These are phyloP conservation scores for Mesoligia furuncula DNA, from an alignment of 2,888 invertebrate species.

Conservation along the genomic window DNA sequence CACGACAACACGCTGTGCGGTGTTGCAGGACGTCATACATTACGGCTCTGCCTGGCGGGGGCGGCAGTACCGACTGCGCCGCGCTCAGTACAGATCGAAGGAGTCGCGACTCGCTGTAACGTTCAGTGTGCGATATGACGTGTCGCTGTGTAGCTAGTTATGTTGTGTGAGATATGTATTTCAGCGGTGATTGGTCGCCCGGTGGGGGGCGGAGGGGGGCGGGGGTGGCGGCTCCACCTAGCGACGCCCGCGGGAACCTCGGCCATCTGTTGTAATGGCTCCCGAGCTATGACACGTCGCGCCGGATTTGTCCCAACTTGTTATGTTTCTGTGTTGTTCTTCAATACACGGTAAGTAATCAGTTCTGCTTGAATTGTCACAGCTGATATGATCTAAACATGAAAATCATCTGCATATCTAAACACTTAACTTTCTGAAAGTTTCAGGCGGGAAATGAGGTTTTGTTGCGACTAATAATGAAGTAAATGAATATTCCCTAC, in stretches of 20 bases:
- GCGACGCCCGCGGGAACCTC: constrained; percentile 50
- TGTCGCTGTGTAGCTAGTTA: constrained; percentile 55
- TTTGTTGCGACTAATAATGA: background rate
- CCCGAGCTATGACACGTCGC: constrained; percentile 56
- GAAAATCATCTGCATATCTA: background rate
- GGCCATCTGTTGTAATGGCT: constrained; percentile 57
- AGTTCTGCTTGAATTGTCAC: constrained; percentile 18
- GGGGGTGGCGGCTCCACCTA: constrained; percentile 59
- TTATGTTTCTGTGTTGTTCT: constrained; percentile 34
- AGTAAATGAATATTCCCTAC: background rate
- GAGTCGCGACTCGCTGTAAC: constrained; percentile 28
- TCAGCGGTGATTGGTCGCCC: constrained; percentile 66
- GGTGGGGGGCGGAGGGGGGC: constrained; percentile 36
- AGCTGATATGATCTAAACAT: background rate
- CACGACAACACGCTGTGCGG: constrained; percentile 1
- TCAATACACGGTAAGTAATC: constrained; percentile 11
- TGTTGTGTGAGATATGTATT: constrained; percentile 68
- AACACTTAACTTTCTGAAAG: background rate
- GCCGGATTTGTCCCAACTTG: constrained; percentile 53
- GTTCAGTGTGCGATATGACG: constrained; percentile 30
- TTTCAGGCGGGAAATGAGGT: background rate
- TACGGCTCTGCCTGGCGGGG: background rate
- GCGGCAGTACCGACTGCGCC: constrained; percentile 17
- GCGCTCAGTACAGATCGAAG: constrained; percentile 16
- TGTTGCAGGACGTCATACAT: constrained; percentile 13